Base-by-base conservation (phyloP, 2,797 vertebrate genomes). In the Coranthus polyacanthus region DNA sequence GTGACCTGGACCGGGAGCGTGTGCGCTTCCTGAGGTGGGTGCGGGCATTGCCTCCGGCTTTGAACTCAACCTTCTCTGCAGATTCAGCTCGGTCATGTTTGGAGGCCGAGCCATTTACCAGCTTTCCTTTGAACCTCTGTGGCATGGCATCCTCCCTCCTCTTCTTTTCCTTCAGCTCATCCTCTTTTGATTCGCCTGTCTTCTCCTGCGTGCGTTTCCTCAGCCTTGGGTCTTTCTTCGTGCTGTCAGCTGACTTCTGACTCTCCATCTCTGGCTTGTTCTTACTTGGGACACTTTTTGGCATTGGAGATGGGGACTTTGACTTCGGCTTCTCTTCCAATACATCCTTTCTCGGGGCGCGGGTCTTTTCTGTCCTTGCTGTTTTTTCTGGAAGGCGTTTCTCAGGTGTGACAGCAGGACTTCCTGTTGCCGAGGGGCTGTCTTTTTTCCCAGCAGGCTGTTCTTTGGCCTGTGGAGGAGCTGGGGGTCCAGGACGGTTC, bases 141-240 rank as follows among this genome's bases (percentile, higher is more conserved):
- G 93, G 91, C 0, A 10, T 0, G 0, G 88, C 82, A 0, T 97
- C 97, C 8, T 97, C 96, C 43, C 94, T 90, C 45, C 94, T 93
- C 68, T 95, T 97, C 89, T 96, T 98, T 47, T 98, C 97, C 84
- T 96, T 96, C 24, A 71, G 20, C 49, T 97, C 97, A 0, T 97
- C 95, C 0, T 96, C 96, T 88, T 95, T 97, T 15, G 78, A 29
- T 12, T 96, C 82, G 0, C 16, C 95, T 0, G 69, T 57, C 78
- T 96, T 97, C 68, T 98, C 97, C 1, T 94, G 92, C 12, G 94
- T 67, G 24, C 96, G 96, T 53, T 97, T 98, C 78, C 94, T 96
- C 62, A 97, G 82, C 55, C 97, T 88, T 15, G 97, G 97, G 72
- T 99, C 98, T 74, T 96, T 96, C 81, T 96, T 99, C 4, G 81